Base-by-base conservation (phyloP, 2,888 invertebrate species). In the Pimpla rufipes region DNA sequence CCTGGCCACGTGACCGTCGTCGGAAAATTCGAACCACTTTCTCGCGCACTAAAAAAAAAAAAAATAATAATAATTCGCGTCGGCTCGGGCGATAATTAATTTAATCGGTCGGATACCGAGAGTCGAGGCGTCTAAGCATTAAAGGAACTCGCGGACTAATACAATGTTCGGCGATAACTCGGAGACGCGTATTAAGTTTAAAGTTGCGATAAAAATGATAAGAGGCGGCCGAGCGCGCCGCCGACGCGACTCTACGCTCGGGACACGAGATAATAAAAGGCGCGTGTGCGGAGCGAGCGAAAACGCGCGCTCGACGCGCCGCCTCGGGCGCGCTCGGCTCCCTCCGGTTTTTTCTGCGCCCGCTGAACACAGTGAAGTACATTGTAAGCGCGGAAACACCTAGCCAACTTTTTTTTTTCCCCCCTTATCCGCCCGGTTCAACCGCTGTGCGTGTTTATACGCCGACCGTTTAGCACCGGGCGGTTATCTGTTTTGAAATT, bases 121-220 rank as follows among this genome's bases (percentile, higher is more conserved):
- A 23, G 21, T 55, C 55, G 66, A 75, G n/a, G 59, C 62, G 70
- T 64, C 78, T 79, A 79, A 79, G 79, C 83, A 74, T 83, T 71
- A 76, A 83, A 18, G 66, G 76, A 83, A 76, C 45, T 68, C 70
- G 55, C 62, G 47, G 71, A 42, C 68, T 76, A 73, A 83, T 77
- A 80, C 79, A 79, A 83, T 83, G 79, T 68, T 79, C 55, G 67
- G 16, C 73, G 83, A 79, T 83, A 83, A 83, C 83, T 73, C 62
- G 81, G n/a, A 75, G 79, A 62, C 74, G 80, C 16, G 82, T 73
- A 78, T 85, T 75, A 59, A 85, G 85, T 85, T 84, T 83, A 3
- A 84, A 84, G 79, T 78, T 84, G 84, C 82, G 85, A 85, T 85
- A 85, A 85, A 84, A 85, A 81, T 78, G 85, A 84, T 85, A 85